Evolutionary conservation across 2,888 invertebrate species (phyloP).

Genomic region (Xanthorhoe spadicearia): DNA sequence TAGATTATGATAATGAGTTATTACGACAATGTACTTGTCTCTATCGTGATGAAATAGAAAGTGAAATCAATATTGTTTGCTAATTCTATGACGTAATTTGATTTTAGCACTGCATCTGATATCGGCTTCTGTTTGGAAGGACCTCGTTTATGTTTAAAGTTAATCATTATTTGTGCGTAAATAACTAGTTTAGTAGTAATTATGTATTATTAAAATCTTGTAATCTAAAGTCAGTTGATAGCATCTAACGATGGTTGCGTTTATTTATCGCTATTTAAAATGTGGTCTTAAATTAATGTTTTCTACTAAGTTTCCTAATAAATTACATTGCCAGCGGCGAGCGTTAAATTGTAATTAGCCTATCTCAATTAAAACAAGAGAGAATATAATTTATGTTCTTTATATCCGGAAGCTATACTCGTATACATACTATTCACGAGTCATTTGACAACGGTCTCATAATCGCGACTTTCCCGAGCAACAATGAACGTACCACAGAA

Average conservation of each 20-base stretch:
- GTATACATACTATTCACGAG: conserved; percentile 1
- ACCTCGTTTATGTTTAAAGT: background rate
- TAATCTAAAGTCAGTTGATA: too few species aligned
- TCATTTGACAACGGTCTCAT: conserved; percentile 6
- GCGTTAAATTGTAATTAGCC: too few species aligned
- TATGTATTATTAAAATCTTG: too few species aligned
- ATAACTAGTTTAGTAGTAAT: too few species aligned
- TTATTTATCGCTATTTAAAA: too few species aligned
- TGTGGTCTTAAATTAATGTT: too few species aligned
- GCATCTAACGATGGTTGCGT: too few species aligned
- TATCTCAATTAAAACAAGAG: background rate
- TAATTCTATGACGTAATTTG: conserved; percentile 34
- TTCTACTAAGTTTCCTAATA: too few species aligned
- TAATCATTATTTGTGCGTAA: too few species aligned
- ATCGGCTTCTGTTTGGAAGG: background rate
- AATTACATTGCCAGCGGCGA: too few species aligned
- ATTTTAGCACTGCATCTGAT: background rate
- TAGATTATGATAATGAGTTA: conserved; percentile 2
- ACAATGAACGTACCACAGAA: conserved; percentile 20
- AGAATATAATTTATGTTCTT: background rate
- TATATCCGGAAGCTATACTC: background rate
- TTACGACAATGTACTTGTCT: conserved; percentile 18
- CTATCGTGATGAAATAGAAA: conserved; percentile 31
- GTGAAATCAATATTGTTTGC: conserved; percentile 36
- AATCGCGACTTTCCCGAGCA: conserved; percentile 26